Evolutionary conservation across 2,888 invertebrate genomes (phyloP).

Genomic region (Parochlus steinenii): DNA sequence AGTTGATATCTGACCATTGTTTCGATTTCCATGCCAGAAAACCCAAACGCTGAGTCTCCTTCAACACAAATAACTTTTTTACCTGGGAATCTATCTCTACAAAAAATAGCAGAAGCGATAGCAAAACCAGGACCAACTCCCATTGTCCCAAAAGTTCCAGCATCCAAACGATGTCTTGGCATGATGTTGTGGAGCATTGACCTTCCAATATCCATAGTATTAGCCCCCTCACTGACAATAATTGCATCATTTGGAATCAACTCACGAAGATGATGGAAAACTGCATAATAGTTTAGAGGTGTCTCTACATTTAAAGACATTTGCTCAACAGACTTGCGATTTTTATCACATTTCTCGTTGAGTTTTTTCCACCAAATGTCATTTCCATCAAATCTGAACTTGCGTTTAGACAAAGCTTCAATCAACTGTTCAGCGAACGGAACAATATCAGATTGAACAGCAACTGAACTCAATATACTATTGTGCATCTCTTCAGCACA

Average conservation of each 20-base stretch:
- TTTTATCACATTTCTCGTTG: conserved; percentile 50
- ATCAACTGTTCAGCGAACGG: conserved; percentile 50
- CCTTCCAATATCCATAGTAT: conserved; percentile 97
- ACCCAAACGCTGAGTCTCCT: conserved; percentile 96
- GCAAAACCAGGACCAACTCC: conserved; percentile 83
- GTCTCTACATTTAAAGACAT: conserved; percentile 51
- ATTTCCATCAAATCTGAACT: conserved; percentile 38
- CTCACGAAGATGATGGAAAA: conserved; percentile 67
- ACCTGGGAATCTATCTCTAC: conserved; percentile 59
- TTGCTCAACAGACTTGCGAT: conserved; percentile 48
- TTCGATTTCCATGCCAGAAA: conserved; percentile 96
- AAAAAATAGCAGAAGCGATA: conserved; percentile 81
- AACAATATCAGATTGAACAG: conserved; percentile 70
- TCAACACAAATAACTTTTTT: conserved; percentile 86
- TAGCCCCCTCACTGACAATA: conserved; percentile 93
- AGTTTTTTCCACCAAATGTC: conserved; percentile 65
- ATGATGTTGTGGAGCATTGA: conserved; percentile 68
- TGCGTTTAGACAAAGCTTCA: conserved; percentile 37
- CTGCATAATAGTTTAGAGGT: conserved; percentile 89
- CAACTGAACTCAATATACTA: conserved; percentile 61
- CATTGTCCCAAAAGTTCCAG: conserved; percentile 96
- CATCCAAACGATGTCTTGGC: conserved; percentile 81
- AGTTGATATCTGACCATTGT: conserved; percentile 89
- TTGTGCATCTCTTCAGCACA: conserved; percentile 85
- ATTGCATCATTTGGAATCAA: conserved; percentile 65